Conservation (phyloP, 2,888 invertebrate genomes). For the Heliconius aoede region DNA sequence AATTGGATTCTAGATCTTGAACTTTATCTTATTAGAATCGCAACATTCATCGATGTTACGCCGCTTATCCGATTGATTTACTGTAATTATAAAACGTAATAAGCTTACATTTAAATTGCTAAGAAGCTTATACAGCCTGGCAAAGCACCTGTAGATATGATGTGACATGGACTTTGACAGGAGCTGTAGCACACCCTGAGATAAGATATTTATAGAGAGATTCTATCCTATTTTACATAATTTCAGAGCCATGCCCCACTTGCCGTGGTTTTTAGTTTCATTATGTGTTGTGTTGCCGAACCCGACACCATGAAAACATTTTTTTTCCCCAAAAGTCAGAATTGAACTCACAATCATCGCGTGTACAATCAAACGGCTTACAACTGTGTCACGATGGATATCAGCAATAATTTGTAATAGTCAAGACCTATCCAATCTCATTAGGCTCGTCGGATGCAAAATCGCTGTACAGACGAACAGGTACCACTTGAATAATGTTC, state of each 20-base stretch:
- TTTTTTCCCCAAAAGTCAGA: not conserved
- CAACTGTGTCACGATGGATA: not conserved
- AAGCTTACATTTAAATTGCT: constrained; percentile 8
- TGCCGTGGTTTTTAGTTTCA: too few relatives aligned
- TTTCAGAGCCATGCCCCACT: too few relatives aligned
- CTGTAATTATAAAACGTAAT: not conserved
- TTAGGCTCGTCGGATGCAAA: constrained; percentile 44
- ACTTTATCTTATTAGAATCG: not conserved
- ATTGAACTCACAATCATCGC: not conserved
- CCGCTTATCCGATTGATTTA: not conserved
- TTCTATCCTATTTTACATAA: too few relatives aligned
- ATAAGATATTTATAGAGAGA: too few relatives aligned
- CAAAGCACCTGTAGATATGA: not conserved
- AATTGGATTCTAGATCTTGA: not conserved
- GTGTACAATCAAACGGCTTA: not conserved
- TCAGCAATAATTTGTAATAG: constrained; percentile 44
- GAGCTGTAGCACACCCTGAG: too few relatives aligned
- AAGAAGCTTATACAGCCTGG: not conserved
- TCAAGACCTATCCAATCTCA: constrained; percentile 44
- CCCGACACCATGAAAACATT: not conserved
- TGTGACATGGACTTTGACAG: too few relatives aligned
- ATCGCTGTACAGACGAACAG: constrained; percentile 39
- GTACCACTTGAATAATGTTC: constrained; percentile 35
- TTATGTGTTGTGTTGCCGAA: too few relatives aligned
- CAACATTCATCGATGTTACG: not conserved